A percentile compares a stretch with the other conserved stretches of the same genome.
Conservation (phyloP, 1,140 invertebrate species). For the Copidosoma floridanum region DNA sequence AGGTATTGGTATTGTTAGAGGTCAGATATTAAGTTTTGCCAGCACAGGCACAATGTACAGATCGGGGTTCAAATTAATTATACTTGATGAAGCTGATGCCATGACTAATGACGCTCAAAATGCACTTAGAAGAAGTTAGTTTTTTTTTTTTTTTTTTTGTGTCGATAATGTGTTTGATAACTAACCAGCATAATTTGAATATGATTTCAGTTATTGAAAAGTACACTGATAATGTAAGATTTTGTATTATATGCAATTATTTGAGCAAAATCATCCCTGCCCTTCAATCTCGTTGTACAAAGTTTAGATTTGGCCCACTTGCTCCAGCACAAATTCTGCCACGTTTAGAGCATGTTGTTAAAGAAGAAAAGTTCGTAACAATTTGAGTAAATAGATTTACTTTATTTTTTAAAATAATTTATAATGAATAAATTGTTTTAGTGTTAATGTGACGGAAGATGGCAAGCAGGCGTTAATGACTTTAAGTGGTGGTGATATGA, state of each 20-base stretch:
- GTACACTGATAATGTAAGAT: slow-evolving; percentile 96
- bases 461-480: slow-evolving; percentile 88
- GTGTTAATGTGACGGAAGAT: slow-evolving; percentile 82
- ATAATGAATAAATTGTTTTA: slow-evolving; percentile 53
- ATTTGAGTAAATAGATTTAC: background rate
- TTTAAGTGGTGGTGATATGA: slow-evolving; percentile 96
- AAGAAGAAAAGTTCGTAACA: slow-evolving; percentile 76
- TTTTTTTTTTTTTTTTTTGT: slow-evolving; percentile 20
- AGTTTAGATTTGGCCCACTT: slow-evolving; percentile 95
- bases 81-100: slow-evolving; percentile 98
- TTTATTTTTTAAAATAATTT: slow-evolving; percentile 11
- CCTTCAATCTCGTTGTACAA: slow-evolving; percentile 94
- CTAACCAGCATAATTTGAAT: no score
- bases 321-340: slow-evolving; percentile 84
- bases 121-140: slow-evolving; percentile 89
- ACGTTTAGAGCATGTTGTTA: slow-evolving; percentile 80
- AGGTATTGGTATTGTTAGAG: slow-evolving; percentile 95
- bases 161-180: no score
- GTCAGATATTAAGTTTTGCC: slow-evolving; percentile 96
- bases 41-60: slow-evolving; percentile 96
- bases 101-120: slow-evolving; percentile 99
- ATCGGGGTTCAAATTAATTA: slow-evolving; percentile 92
- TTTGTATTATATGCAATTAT: slow-evolving; percentile 99
- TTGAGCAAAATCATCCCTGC: slow-evolving; percentile 98
- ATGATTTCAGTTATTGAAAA: slow-evolving; percentile 88